Evolutionary conservation across 2,888 invertebrate genomes (phyloP).

Genomic region (Sminthurinus aureus): DNA sequence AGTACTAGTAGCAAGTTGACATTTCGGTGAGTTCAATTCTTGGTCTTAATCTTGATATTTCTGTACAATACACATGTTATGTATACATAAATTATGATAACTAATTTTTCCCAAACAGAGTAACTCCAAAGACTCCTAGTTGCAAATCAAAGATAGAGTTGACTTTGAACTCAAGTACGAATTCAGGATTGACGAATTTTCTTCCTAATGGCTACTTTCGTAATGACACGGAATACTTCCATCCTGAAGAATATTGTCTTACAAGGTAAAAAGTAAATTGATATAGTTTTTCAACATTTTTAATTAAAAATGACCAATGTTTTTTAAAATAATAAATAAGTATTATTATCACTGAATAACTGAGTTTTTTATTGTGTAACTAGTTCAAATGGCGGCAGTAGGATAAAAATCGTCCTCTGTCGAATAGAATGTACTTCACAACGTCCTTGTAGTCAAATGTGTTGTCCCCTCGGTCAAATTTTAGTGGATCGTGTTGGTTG

Average conservation of each 20-base stretch:
- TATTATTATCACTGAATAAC: background rate
- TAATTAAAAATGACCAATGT: too few relatives aligned
- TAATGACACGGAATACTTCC: background rate
- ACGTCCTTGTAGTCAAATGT: background rate
- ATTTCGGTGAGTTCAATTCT: background rate
- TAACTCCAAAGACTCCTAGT: background rate
- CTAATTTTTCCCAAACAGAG: background rate
- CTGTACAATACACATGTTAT: background rate
- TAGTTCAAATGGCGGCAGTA: background rate
- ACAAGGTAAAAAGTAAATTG: slow-evolving; percentile 12
- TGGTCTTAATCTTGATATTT: background rate
- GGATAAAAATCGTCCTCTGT: background rate
- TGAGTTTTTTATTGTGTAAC: background rate
- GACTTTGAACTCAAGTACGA: background rate
- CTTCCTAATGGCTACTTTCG: slow-evolving; percentile 14
- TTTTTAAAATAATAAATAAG: too few relatives aligned
- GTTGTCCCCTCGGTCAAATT: slow-evolving; percentile 13
- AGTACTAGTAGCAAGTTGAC: background rate
- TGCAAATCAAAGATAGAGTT: background rate
- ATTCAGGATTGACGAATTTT: background rate
- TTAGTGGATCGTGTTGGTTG: background rate
- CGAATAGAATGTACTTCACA: background rate
- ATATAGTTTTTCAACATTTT: too few relatives aligned
- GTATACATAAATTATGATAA: too few relatives aligned
- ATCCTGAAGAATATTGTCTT: slow-evolving; percentile 5